A percentile compares a stretch with the other conserved stretches of the same genome.
These are phyloP conservation scores for Zingel zingel DNA, from an alignment of 2,113 vertebrate genomes.

Conservation along the genomic window DNA sequence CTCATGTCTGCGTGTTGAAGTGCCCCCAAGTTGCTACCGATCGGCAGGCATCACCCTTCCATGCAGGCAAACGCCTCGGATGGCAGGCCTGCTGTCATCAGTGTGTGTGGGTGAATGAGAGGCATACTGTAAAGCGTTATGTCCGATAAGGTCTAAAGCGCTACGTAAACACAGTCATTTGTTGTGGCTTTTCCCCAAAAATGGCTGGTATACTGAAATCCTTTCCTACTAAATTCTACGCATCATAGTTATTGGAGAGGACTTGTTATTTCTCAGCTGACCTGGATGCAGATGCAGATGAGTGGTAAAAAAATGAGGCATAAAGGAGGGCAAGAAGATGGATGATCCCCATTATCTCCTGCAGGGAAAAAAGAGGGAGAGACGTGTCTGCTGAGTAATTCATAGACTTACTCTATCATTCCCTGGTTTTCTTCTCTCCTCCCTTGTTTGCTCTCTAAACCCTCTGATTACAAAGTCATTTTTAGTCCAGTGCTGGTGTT, in stretches of 20 bases:
- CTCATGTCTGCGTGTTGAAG: neutral
- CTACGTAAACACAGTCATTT: too few relatives aligned
- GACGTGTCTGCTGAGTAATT: slow-evolving; percentile 73
- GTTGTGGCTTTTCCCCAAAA: neutral
- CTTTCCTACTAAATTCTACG: slow-evolving; percentile 4
- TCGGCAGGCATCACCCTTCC: neutral
- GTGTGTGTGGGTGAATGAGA: too few relatives aligned
- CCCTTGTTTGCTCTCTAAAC: slow-evolving; percentile 64
- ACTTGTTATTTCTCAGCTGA: slow-evolving; percentile 61
- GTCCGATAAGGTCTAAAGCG: neutral
- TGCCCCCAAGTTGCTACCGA: neutral
- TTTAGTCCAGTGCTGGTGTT: slow-evolving; percentile 65
- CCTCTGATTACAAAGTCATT: slow-evolving; percentile 73
- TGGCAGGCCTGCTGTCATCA: too few relatives aligned
- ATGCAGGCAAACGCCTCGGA: too few relatives aligned
- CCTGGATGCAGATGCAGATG: slow-evolving; percentile 76
- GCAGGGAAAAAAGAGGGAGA: slow-evolving; percentile 57
- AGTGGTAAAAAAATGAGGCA: slow-evolving; percentile 64
- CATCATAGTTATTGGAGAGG: slow-evolving; percentile 29
- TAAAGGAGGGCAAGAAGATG: slow-evolving; percentile 76
- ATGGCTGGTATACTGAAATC: neutral
- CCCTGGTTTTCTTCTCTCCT: slow-evolving; percentile 55
- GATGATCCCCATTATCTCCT: slow-evolving; percentile 76
- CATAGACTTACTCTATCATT: slow-evolving; percentile 65
- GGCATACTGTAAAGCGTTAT: neutral